Evolutionary conservation across 2,888 invertebrate genomes (phyloP), one percentile per base, ranked within the genome.

Genomic region (Myathropa florea): DNA sequence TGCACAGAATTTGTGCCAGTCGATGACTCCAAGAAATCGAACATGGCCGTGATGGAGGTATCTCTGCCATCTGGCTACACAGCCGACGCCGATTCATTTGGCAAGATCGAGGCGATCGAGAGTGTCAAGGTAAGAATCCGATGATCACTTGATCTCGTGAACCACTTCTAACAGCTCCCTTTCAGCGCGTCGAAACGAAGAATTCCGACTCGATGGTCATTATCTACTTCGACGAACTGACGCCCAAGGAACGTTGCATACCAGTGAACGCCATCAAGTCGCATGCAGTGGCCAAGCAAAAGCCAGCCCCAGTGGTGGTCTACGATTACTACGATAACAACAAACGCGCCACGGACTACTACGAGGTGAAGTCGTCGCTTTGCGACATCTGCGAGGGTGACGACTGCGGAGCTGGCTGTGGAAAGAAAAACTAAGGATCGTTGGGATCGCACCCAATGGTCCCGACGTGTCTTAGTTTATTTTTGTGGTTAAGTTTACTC

Each of bases 1-100:
- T 98, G 98, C 90, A 95, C 96, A 68, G 95, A 95, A 95, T 97
- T 93, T 68, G 68, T 90, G 2, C 90, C 90, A 0, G 79, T 88
- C 0, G 89, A 89, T 14, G 90, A 89, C 9, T 90, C 94, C 39
- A 94, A 95, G 89, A 94, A 95, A 67, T 95, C 96, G 84, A 98
- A 98, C 88, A 96, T 98, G 95, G 97, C 97, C 12, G 96, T 98
- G 0, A 96, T 98, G 94, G 97, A 98, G 90, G 96, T 98, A 0
- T 95, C 95, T 84, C 93, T 98, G 80, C 98, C 98, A 0, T 98
- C 98, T 0, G 98, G 98, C n/a, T 98, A 96, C 91, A 95, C 96
- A 0, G 96, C 97, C 0, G 97, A 98, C 89, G 93, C 95, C 88
- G 95, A 96, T 89, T 96, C 95, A 0, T 93, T 97, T 33, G 96